Evolutionary conservation across 2,797 vertebrate genomes (phyloP), one percentile per base, ranked within the genome.

Genomic region (Coracias cyanogaster): DNA sequence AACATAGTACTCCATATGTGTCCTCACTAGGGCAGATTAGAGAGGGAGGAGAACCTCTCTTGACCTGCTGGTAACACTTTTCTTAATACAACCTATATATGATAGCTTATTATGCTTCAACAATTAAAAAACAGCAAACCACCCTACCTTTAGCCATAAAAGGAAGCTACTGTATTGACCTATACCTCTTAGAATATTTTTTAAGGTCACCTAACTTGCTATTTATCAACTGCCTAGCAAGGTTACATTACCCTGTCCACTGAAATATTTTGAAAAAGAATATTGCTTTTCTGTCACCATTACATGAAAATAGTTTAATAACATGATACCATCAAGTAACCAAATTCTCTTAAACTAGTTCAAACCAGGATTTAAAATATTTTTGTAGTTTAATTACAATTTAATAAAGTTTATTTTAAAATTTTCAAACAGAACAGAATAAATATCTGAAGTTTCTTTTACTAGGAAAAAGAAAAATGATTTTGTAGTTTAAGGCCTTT

Each of bases 401-500:
- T 74, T 22, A 57, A 43, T 70, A 69, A 55, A 54, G 2, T 25
- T 78, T 57, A 43, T 51, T 82, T 76, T 33, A 11, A 41, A 24
- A 57, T 65, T 55, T 88, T 78, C 20, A 57, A 62, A 43, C 15
- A 78, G 26, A 4, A 74, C 4, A 60, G 51, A 88, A 82, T 55
- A 66, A 48, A 37, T 33, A 33, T 10, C 18, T 13, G 37, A 3
- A 28, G 3, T 17, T 84, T 79, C 7, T 54, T 70, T 41, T 13
- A 61, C 49, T 65, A 61, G 48, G 52, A 52, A 82, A 79, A 67
- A 69, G 49, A 80, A 39, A 60, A 57, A 33, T n/a, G 43, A 48
- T 65, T 91, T 51, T 13, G 33, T 48, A 46, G 80, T 90, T 96
- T 96, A 94, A 95, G 94, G 96, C 43, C n/a, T 94, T 94, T 80